These are phyloP conservation scores for Muntiacus muntjak DNA, from an alignment of 2,113 vertebrate genomes.

Conservation along the genomic window DNA sequence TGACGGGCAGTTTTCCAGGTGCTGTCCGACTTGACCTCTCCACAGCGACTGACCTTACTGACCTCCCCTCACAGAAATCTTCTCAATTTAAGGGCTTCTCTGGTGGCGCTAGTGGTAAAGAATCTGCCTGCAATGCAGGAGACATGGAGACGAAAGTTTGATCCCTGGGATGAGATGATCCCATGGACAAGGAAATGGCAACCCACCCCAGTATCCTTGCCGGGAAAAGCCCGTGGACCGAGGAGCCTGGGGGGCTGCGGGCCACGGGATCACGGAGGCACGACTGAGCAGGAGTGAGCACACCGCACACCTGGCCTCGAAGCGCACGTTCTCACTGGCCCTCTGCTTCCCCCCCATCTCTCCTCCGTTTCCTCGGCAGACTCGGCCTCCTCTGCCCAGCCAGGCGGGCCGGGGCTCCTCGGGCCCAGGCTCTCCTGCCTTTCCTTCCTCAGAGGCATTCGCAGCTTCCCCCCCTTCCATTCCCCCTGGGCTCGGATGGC, in stretches of 20 bases:
- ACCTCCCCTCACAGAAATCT: background rate
- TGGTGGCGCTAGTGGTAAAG: background rate
- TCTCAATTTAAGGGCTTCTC: background rate
- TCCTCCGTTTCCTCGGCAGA: background rate
- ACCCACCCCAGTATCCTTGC: background rate
- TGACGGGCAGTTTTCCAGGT: background rate
- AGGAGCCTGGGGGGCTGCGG: background rate
- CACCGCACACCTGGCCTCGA: background rate
- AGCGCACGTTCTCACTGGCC: background rate
- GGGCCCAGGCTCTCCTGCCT: background rate
- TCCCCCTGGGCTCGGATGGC: background rate
- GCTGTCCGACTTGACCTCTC: background rate
- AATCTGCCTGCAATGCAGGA: background rate
- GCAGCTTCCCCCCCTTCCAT: background rate
- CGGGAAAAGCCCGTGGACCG: background rate
- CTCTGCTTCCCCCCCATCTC: background rate
- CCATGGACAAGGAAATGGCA: background rate
- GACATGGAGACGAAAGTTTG: background rate
- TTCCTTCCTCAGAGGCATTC: background rate
- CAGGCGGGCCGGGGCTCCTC: background rate
- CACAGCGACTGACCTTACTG: background rate
- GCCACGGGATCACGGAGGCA: background rate
- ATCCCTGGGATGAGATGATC: background rate
- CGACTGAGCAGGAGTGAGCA: background rate
- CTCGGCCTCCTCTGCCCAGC: background rate